Conservation (phyloP, 1,140 invertebrate genomes). For the Halictus rubicundus region DNA sequence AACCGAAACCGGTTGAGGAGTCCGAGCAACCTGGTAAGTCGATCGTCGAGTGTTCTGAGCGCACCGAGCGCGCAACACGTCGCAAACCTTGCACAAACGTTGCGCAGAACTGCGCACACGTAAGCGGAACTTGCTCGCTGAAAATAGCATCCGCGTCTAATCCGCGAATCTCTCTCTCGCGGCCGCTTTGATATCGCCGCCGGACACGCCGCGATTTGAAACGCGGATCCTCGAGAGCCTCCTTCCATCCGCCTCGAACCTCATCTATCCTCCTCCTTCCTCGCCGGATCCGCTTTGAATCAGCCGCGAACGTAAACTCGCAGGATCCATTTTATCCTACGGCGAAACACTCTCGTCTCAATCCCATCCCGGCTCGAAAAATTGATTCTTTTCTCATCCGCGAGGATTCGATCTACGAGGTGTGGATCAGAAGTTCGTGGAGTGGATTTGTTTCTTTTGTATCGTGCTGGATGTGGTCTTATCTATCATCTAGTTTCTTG, state of each 20-base stretch:
- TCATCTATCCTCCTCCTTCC: not conserved
- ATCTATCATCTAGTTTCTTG: too few relatives aligned
- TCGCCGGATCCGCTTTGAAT: not conserved
- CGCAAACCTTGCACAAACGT: slow-evolving; percentile 6
- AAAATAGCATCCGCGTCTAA: slow-evolving; percentile 10
- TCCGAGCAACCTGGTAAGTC: slow-evolving; percentile 85
- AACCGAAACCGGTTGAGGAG: slow-evolving; percentile 92
- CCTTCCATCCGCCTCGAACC: not conserved
- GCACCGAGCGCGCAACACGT: not conserved
- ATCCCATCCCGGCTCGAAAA: not conserved
- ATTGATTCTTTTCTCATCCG: too few relatives aligned
- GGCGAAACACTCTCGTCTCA: not conserved
- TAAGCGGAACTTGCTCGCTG: slow-evolving; percentile 33
- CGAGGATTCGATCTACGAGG: too few relatives aligned
- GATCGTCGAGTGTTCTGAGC: slow-evolving; percentile 21
- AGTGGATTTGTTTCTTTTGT: too few relatives aligned
- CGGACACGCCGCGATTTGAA: not conserved
- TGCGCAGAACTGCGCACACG: not conserved
- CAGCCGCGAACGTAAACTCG: slow-evolving; percentile 4
- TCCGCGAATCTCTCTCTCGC: slow-evolving; percentile 16
- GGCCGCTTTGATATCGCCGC: slow-evolving; percentile 10
- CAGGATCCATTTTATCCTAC: not conserved
- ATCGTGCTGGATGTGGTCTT: too few relatives aligned
- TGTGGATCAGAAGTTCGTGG: too few relatives aligned
- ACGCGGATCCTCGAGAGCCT: not conserved